Evolutionary conservation across 2,797 vertebrate genomes (phyloP).

Genomic region (Darevskia mixta): DNA sequence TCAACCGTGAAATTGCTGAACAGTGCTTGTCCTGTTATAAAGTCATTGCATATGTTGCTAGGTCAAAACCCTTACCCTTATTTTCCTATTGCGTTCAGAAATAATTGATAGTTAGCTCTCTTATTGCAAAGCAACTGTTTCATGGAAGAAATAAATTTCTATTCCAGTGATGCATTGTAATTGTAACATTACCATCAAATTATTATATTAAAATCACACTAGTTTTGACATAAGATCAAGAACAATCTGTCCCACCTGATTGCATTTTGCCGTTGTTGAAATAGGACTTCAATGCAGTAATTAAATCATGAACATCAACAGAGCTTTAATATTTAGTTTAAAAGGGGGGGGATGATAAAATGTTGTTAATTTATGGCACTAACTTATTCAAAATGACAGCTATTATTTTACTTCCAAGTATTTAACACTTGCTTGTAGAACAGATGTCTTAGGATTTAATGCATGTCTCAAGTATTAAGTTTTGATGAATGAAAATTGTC

Average conservation of each 20-base stretch:
- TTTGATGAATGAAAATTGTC: slow-evolving; percentile 51
- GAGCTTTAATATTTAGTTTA: slow-evolving; percentile 75
- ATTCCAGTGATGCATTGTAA: slow-evolving; percentile 34
- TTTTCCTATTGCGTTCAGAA: slow-evolving; percentile 57
- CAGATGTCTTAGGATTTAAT: slow-evolving; percentile 65
- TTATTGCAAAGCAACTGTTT: slow-evolving; percentile 50
- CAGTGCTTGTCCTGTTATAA: slow-evolving; percentile 70
- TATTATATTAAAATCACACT: slow-evolving; percentile 40
- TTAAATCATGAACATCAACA: slow-evolving; percentile 74
- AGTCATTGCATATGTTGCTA: slow-evolving; percentile 71
- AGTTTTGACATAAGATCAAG: slow-evolving; percentile 57
- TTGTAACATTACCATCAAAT: slow-evolving; percentile 62
- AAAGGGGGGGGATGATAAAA: slow-evolving; percentile 69
- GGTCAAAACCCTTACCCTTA: slow-evolving; percentile 65
- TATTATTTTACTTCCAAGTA: slow-evolving; percentile 69
- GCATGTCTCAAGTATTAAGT: slow-evolving; percentile 57
- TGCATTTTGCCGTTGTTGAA: slow-evolving; percentile 66
- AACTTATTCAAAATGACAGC: slow-evolving; percentile 69
- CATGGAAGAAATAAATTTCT: slow-evolving; percentile 44
- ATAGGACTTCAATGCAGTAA: slow-evolving; percentile 70
- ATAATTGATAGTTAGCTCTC: slow-evolving; percentile 32
- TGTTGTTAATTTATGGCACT: slow-evolving; percentile 74
- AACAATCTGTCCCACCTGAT: slow-evolving; percentile 66
- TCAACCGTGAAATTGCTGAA: slow-evolving; percentile 70
- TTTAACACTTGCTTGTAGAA: slow-evolving; percentile 57